Evolutionary conservation across 2,888 invertebrate genomes (phyloP).

Genomic region (Sarcophaga caerulescens): DNA sequence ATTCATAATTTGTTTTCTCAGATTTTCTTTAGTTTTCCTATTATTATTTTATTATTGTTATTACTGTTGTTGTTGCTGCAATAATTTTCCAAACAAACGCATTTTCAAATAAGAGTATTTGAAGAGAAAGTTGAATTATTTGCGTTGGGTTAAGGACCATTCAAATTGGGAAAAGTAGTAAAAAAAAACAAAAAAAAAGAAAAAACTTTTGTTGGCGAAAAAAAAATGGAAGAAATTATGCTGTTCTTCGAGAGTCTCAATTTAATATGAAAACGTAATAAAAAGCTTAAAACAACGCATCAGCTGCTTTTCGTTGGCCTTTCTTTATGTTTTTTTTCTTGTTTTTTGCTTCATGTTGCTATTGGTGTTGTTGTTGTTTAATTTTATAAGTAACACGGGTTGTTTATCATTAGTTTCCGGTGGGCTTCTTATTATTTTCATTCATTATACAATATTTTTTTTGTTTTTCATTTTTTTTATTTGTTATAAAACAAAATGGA

Average conservation of each 20-base stretch:
- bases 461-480: no score
- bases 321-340: slow-evolving; percentile 26
- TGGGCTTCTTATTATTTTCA: slow-evolving; percentile 54
- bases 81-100: slow-evolving; percentile 26
- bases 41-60: neutral
- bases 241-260: slow-evolving; percentile 16
- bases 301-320: slow-evolving; percentile 46
- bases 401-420: slow-evolving; percentile 63
- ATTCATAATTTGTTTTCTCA: neutral
- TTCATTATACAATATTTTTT: slow-evolving; percentile 41
- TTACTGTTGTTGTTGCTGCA: neutral
- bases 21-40: slow-evolving; percentile 10
- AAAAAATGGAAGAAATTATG: neutral
- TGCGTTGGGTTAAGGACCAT: neutral
- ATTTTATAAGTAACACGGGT: slow-evolving; percentile 29
- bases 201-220: neutral
- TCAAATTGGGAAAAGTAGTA: neutral
- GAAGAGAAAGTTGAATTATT: neutral
- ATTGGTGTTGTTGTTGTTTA: slow-evolving; percentile 41
- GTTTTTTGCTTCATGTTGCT: slow-evolving; percentile 27
- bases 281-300: slow-evolving; percentile 44
- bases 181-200: neutral
- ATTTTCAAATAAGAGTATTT: slow-evolving; percentile 39
- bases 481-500: slow-evolving; percentile 33
- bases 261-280: slow-evolving; percentile 37